Evolutionary conservation across 2,888 invertebrate genomes (phyloP).

Genomic region (Harmothoe impar): DNA sequence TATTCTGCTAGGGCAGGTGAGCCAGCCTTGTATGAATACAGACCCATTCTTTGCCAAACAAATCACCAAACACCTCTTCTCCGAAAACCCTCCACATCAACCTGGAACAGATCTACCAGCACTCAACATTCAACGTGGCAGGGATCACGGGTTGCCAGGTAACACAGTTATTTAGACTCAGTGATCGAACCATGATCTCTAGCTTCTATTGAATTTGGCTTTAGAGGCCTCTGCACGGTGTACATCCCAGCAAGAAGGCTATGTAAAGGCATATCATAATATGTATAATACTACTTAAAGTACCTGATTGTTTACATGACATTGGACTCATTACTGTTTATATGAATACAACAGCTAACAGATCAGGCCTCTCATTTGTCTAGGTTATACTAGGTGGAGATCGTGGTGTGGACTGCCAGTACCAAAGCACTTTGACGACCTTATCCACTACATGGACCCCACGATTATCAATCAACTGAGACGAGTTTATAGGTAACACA

Average conservation of each 20-base stretch:
- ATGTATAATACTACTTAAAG: too few relatives aligned
- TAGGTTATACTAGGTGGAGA: constrained; percentile 88
- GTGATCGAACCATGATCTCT: too few relatives aligned
- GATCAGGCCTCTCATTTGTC: neutral
- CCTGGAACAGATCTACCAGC: constrained; percentile 60
- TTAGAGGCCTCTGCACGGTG: too few relatives aligned
- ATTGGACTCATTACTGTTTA: too few relatives aligned
- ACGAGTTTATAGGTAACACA: constrained; percentile 1
- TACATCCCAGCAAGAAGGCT: too few relatives aligned
- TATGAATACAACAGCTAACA: too few relatives aligned
- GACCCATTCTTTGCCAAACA: constrained; percentile 93
- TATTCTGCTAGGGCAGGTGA: constrained; percentile 77
- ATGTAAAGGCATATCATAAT: too few relatives aligned
- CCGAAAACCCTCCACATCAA: constrained; percentile 82
- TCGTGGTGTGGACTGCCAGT: constrained; percentile 79
- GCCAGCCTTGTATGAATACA: constrained; percentile 91
- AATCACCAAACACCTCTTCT: constrained; percentile 89
- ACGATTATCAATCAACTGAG: constrained; percentile 22
- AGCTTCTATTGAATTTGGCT: too few relatives aligned
- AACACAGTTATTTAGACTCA: neutral
- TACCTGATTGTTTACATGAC: too few relatives aligned
- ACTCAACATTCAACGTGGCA: constrained; percentile 84
- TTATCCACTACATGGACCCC: constrained; percentile 59
- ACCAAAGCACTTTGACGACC: constrained; percentile 65
- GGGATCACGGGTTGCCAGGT: constrained; percentile 92